Base-by-base conservation (phyloP, 1,140 invertebrate genomes). In the Caerostris extrusa region DNA sequence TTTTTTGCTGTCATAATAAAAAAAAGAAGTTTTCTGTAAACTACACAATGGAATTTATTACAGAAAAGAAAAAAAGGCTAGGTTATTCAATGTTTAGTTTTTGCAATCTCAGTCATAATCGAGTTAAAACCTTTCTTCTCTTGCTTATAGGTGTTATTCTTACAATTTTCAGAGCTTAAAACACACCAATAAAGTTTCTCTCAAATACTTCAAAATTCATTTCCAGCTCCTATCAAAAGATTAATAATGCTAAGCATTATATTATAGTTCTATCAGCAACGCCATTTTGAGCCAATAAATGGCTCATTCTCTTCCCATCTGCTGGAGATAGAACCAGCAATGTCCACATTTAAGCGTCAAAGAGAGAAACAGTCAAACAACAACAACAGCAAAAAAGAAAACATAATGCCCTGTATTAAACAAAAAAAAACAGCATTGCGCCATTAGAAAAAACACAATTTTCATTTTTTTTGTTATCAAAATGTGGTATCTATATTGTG, bases 401-500 rank as follows among this genome's bases (percentile, higher is more conserved):
- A 17, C 71, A 50, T 77, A 77, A 77, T 77, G 50, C 34, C 34
- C 50, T 50, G 71, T 53, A 77, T 77, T 77, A 77, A 77, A 77
- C 71, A 77, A 77, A 12, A 34, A 12, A 12, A 77, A 53, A 50
- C 71, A 77, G 53, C 71, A 53, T 77, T 53, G 12, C 71, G 50
- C 10, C 34, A 77, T 77, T 77, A 50, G 53, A 77, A 50, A 77
- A 77, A 50, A 50, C 34, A 53, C 71, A 34, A 77, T 53, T 34
- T 77, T 77, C 50, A 50, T 77, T 50, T 77, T 34, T 34, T 34
- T 34, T 34, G 2, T 34, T 2, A 34, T 34, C 34, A 34, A 77
- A 77, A 77, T 77, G 34, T 77, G 71, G 71, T 77, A 77, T 77
- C 71, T 77, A 53, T 77, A 53, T 77, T 77, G 71, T 12, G 71